These are phyloP conservation scores for Campoletis sonorensis DNA, from an alignment of 1,140 invertebrate species.

Conservation along the genomic window DNA sequence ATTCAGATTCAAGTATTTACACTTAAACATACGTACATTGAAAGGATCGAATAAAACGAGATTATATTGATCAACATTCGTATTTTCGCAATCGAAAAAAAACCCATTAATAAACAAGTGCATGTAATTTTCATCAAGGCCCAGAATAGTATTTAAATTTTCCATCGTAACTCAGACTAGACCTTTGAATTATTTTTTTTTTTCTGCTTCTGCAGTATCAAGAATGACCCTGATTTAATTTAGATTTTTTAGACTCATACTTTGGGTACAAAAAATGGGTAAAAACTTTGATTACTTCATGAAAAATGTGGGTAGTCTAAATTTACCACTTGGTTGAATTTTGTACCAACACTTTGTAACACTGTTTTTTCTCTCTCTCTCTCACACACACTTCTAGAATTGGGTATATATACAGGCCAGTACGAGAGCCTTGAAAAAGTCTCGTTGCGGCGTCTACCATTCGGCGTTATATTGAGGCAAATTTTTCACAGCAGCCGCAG, in stretches of 20 bases:
- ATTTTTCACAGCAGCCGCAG: conserved; percentile 20
- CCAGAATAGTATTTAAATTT: too few relatives aligned
- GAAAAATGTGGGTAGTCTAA: neutral
- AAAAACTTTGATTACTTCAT: neutral
- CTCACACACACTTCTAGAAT: neutral
- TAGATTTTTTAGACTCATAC: neutral
- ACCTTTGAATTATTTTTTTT: too few relatives aligned
- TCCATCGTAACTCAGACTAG: too few relatives aligned
- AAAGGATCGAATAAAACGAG: neutral
- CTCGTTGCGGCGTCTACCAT: conserved; percentile 32
- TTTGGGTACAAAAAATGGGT: neutral
- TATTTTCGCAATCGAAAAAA: too few relatives aligned
- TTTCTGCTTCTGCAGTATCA: neutral
- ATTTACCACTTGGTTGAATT: neutral
- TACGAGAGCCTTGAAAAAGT: conserved; percentile 28
- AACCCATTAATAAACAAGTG: too few relatives aligned
- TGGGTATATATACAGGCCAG: neutral
- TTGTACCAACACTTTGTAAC: neutral
- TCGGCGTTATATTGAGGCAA: conserved; percentile 27
- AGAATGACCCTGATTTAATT: too few relatives aligned
- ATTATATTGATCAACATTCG: too few relatives aligned
- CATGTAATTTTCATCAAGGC: too few relatives aligned
- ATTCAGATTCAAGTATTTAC: neutral
- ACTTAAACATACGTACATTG: neutral
- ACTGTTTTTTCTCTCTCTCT: conserved; percentile 3